Conservation (phyloP, 2,113 vertebrate genomes). For the Garra rufa region DNA sequence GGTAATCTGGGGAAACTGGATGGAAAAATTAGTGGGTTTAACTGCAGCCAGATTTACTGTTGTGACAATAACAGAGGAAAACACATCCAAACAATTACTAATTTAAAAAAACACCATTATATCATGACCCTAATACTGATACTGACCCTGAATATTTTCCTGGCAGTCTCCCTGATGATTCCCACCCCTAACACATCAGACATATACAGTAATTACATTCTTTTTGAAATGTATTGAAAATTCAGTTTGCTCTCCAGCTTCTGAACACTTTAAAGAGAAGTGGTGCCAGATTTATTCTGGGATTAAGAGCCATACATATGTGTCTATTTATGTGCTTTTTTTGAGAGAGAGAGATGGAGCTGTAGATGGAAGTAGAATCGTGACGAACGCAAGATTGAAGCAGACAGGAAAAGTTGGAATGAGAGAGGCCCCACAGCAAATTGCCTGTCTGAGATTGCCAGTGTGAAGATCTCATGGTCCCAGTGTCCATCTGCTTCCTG, state of each 20-base stretch:
- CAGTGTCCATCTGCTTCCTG: conserved; percentile 76
- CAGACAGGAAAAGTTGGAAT: conserved; percentile 23
- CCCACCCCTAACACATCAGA: background rate
- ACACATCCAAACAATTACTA: background rate
- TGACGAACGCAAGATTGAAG: background rate
- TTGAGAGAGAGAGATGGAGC: background rate
- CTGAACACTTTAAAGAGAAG: background rate
- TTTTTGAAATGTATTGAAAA: background rate
- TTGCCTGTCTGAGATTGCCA: conserved; percentile 64
- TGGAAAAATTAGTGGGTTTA: background rate
- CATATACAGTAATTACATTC: background rate
- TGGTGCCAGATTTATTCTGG: background rate
- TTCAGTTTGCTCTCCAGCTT: background rate
- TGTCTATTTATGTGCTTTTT: background rate
- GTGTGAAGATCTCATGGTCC: conserved; percentile 74
- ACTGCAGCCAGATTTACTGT: background rate
- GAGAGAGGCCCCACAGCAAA: background rate
- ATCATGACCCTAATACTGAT: background rate
- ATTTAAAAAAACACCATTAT: background rate
- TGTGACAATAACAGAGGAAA: background rate
- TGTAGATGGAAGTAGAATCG: background rate
- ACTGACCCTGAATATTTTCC: background rate
- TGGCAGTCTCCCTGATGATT: background rate
- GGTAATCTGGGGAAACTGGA: background rate
- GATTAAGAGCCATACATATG: background rate